Base-by-base conservation (phyloP, 2,113 vertebrate genomes). In the Bos indicus region DNA sequence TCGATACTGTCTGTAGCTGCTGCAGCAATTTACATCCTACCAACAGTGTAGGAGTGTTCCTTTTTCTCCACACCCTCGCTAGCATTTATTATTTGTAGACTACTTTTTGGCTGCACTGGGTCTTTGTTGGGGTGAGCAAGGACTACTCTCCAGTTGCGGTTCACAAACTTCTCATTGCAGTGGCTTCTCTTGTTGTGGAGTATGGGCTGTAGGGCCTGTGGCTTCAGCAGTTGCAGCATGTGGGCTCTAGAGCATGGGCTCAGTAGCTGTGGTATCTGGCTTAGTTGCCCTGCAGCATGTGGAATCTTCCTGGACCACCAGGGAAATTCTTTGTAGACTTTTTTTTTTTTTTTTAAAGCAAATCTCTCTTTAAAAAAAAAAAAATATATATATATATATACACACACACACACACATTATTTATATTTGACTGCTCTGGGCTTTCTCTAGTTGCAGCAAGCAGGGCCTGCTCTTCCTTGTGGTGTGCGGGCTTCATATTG, bases 301-400 rank as follows among this genome's bases (percentile, higher is more conserved):
- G 64, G 17, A 71, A 71, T 36, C 17, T 21, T 71, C n/a, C 64
- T 71, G 64, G n/a, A 71, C 64, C n/a, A 21, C 9, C 64, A 71
- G n/a, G 17, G 10, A 36, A 71, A 71, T 71, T 71, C 9, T 71
- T 36, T 71, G 64, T 36, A 21, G 64, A 36, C n/a, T n/a, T n/a
- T 67, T 71, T 71, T n/a, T n/a, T 36, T 71, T 71, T 67, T 67
- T 67, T 21, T 30, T 15, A 2, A 67, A 71, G 64, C n/a, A 21
- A 11, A 71, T 36, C n/a, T 21, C 64, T 67, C 17, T 36, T 62
- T 4, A 1, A 23, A 57, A 64, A 60, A 60, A 26, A 60, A 30
- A 64, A 4, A n/a, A n/a, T 1, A n/a, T 19, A 67, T 4, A n/a
- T 2, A 17, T n/a, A n/a, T 19, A 17, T 9, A 54, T 2, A 54